A percentile compares a stretch with the other conserved stretches of the same genome.
Conservation (phyloP, 1,140 invertebrate genomes). For the Steinernema khuongi region DNA sequence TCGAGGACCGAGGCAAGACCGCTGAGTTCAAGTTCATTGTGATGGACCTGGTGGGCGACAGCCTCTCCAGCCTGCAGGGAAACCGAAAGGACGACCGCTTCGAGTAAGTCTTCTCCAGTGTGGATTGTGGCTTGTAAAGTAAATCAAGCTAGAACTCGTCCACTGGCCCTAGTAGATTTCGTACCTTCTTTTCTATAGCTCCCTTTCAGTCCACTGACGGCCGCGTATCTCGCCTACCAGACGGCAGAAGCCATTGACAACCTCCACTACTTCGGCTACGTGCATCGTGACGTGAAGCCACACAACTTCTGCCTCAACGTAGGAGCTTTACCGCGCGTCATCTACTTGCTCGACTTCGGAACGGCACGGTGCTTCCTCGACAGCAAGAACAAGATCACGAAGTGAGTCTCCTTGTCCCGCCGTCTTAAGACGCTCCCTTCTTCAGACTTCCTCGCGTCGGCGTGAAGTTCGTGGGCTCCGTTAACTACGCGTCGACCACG, state of each 20-base stretch:
- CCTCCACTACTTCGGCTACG: not conserved
- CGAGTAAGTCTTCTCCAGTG: not conserved
- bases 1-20: not conserved
- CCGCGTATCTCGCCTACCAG: not conserved
- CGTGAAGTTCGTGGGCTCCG: constrained; percentile 1
- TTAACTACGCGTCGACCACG: not conserved
- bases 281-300: not conserved
- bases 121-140: not conserved
- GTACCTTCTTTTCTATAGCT: too few species aligned
- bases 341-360: not conserved
- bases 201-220: constrained; percentile 2
- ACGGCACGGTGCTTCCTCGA: not conserved
- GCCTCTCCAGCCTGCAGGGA: not conserved
- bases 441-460: not conserved
- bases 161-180: too few species aligned
- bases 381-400: not conserved
- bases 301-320: not conserved
- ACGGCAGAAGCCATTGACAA: not conserved
- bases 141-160: not conserved
- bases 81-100: not conserved
- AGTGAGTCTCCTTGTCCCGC: not conserved
- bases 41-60: not conserved
- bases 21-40: not conserved
- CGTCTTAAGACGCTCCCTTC: not conserved
- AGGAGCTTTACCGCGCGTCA: not conserved